Evolutionary conservation across 2,888 invertebrate species (phyloP).

Genomic region (Endotricha flammealis): DNA sequence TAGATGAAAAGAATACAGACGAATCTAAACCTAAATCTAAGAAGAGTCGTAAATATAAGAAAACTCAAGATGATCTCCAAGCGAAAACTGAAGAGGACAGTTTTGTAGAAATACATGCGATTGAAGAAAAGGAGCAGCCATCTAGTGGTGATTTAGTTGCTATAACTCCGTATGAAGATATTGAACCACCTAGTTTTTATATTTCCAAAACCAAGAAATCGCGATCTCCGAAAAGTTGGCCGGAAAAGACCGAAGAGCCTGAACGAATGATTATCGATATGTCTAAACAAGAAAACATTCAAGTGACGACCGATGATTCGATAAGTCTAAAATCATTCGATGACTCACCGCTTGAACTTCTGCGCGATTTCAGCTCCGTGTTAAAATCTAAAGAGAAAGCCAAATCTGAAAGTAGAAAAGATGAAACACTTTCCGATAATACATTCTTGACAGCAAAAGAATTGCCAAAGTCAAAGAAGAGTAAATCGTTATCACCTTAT

Average conservation of each 20-base stretch:
- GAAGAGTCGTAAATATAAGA: constrained; percentile 51
- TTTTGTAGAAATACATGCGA: constrained; percentile 69
- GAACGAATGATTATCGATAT: constrained; percentile 28
- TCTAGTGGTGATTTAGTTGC: constrained; percentile 60
- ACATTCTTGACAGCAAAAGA: constrained; percentile 32
- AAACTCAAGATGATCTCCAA: constrained; percentile 47
- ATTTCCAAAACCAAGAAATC: constrained; percentile 48
- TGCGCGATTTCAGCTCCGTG: constrained; percentile 6
- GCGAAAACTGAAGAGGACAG: constrained; percentile 59
- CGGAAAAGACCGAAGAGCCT: constrained; percentile 39
- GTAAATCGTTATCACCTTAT: constrained; percentile 53
- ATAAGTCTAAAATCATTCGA: constrained; percentile 8
- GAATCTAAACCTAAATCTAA: constrained; percentile 54
- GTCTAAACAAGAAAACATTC: constrained; percentile 7
- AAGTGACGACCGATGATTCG: neutral
- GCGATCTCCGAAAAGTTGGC: constrained; percentile 46
- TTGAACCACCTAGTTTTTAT: constrained; percentile 41
- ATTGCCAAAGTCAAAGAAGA: constrained; percentile 44
- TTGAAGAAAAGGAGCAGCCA: constrained; percentile 55
- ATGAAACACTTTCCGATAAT: constrained; percentile 26
- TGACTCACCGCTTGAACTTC: constrained; percentile 3
- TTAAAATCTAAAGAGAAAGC: constrained; percentile 10
- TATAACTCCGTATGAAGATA: constrained; percentile 54
- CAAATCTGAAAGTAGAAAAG: constrained; percentile 21
- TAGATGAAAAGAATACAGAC: constrained; percentile 32